Conservation (phyloP, 1,140 invertebrate genomes). For the Berghia stephanieae region DNA sequence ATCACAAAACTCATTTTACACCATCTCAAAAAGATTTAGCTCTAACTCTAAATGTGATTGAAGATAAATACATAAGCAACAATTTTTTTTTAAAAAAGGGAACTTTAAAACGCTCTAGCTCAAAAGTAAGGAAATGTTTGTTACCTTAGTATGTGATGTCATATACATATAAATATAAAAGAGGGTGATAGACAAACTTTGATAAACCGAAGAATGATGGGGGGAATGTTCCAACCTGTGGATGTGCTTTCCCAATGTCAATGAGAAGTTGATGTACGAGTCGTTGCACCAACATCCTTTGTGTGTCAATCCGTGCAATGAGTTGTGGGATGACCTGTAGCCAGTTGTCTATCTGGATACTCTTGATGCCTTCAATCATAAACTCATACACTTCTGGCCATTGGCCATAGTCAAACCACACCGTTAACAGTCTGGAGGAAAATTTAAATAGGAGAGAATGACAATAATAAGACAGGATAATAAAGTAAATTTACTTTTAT, state of each 20-base stretch:
- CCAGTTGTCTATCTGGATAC: constrained; percentile 98
- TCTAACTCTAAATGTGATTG: too few species aligned
- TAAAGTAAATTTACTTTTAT: background rate
- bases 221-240: constrained; percentile 68
- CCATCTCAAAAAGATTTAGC: too few species aligned
- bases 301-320: constrained; percentile 96
- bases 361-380: constrained; percentile 88
- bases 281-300: constrained; percentile 83
- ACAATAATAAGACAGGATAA: background rate
- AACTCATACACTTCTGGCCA: constrained; percentile 93
- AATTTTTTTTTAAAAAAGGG: too few species aligned
- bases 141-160: too few species aligned
- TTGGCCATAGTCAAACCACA: constrained; percentile 72
- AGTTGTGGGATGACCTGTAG: constrained; percentile 98
- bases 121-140: too few species aligned
- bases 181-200: background rate
- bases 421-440: constrained; percentile 67
- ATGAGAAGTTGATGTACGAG: constrained; percentile 93
- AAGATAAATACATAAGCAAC: too few species aligned
- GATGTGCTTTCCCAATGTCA: constrained; percentile 85
- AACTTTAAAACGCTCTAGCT: too few species aligned
- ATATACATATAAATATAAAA: background rate
- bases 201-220: background rate
- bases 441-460: background rate
- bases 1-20: too few species aligned